A percentile compares a stretch with the other conserved stretches of the same genome.
These are phyloP conservation scores for Magallana ariakensis DNA, from an alignment of 1,140 invertebrate species.

Conservation along the genomic window DNA sequence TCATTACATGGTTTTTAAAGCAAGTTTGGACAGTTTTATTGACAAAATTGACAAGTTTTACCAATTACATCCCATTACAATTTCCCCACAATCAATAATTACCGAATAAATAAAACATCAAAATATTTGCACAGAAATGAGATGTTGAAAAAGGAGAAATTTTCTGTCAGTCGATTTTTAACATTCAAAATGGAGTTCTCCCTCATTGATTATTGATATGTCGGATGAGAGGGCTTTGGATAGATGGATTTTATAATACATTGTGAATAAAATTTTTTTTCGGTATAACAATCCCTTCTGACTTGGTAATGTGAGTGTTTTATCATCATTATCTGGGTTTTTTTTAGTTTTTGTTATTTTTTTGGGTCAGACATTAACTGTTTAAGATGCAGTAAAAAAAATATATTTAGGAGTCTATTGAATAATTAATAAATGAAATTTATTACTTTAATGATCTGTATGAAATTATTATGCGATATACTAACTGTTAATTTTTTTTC, in stretches of 20 bases:
- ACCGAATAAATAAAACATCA: slow-evolving; percentile 28
- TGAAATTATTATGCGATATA: too few relatives aligned
- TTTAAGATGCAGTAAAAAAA: too few relatives aligned
- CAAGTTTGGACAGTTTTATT: not conserved
- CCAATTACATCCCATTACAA: slow-evolving; percentile 14
- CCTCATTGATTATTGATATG: slow-evolving; percentile 14
- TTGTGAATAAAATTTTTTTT: not conserved
- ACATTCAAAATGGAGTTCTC: slow-evolving; percentile 5
- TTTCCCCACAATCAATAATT: not conserved
- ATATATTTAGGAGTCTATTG: too few relatives aligned
- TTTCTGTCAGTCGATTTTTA: slow-evolving; percentile 6
- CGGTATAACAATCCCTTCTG: too few relatives aligned
- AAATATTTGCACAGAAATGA: slow-evolving; percentile 25
- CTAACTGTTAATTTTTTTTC: too few relatives aligned
- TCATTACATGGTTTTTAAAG: slow-evolving; percentile 23
- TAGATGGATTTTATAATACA: not conserved
- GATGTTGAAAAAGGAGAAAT: slow-evolving; percentile 13
- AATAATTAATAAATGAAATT: too few relatives aligned
- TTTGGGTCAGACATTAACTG: too few relatives aligned
- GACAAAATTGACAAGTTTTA: slow-evolving; percentile 21
- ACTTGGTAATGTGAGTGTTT: too few relatives aligned
- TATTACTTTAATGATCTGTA: too few relatives aligned
- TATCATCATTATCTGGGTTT: too few relatives aligned
- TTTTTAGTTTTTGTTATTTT: too few relatives aligned
- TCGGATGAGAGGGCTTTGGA: not conserved